Base-by-base conservation (phyloP, 2,888 invertebrate genomes). In the Apamea monoglypha region DNA sequence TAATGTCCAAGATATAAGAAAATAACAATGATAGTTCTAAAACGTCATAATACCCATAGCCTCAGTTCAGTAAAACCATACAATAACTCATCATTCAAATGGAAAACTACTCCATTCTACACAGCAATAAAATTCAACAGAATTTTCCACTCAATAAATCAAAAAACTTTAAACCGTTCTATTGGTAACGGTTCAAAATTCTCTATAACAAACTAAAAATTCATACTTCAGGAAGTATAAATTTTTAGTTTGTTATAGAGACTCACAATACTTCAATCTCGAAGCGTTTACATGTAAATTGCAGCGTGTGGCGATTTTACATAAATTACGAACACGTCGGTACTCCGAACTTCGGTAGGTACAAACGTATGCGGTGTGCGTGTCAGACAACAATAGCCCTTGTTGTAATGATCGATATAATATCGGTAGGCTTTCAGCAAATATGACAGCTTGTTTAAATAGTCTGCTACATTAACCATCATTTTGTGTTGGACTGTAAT, bases 251-350 rank as follows among this genome's bases (percentile, higher is more conserved):
- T n/a, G n/a, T n/a, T n/a, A n/a, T n/a, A n/a, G n/a, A n/a, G n/a
- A n/a, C n/a, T n/a, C 59, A 86, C 76, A 74, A 82, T 68, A 67
- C 76, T 64, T 56, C 75, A 84, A 73, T 86, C 69, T 76, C 80
- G 29, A 56, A 71, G 81, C 81, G 80, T 90, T 89, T 75, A 83
- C 81, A 90, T 91, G 90, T 86, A 91, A 91, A 90, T 89, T 85
- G 80, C 78, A 87, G 76, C 79, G 75, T 74, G 78, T 67, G 78
- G 71, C 74, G 78, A 84, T 88, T 88, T 80, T 77, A 81, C 82
- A 88, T 87, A 89, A 87, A 87, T 88, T 88, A 85, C 74, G 75
- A 63, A 10, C 50, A 64, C 68, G 68, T 50, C 68, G 71, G 69
- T 53, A 73, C n/a, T 44, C n/a, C n/a, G 56, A 12, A n/a, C 56